These are phyloP conservation scores for Imbricaverruca yamaguchii DNA, from an alignment of 2,888 invertebrate genomes.

Conservation along the genomic window DNA sequence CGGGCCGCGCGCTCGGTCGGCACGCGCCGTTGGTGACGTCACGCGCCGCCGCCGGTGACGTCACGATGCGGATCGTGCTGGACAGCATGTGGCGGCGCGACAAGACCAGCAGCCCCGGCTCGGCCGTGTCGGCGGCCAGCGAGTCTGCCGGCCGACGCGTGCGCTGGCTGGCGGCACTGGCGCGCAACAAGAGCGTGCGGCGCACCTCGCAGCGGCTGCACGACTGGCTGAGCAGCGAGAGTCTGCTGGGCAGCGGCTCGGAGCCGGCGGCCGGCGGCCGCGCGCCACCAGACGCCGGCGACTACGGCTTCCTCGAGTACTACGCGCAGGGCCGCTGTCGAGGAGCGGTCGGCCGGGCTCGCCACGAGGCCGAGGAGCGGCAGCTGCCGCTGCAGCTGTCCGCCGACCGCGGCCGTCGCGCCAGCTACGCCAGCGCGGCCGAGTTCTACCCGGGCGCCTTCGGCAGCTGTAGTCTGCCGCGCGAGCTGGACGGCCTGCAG, in stretches of 20 bases:
- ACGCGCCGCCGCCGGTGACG: not conserved
- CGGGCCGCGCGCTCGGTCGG: no score
- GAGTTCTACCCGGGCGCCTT: not conserved
- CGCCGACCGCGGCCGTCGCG: not conserved
- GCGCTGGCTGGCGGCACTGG: not conserved
- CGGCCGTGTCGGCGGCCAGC: not conserved
- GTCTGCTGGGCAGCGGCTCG: not conserved
- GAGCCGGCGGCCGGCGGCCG: not conserved
- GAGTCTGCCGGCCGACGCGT: not conserved
- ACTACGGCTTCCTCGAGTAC: constrained; percentile 10
- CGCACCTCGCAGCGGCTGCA: not conserved
- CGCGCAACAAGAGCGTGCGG: constrained; percentile 2
- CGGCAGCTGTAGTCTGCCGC: constrained; percentile 1
- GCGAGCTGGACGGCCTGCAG: not conserved
- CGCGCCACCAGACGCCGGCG: not conserved
- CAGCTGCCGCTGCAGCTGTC: not conserved
- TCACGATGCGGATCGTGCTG: not conserved
- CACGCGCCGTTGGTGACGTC: no score
- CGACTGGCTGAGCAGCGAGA: constrained; percentile 12
- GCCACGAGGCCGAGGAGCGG: not conserved
- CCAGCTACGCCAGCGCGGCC: not conserved
- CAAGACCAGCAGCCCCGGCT: not conserved
- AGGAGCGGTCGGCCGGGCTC: not conserved
- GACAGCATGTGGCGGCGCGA: constrained; percentile 8
- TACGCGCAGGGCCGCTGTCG: not conserved